A percentile compares a stretch with the other conserved stretches of the same genome.
phyloP scores from a whole-genome alignment of 2,888 invertebrate species.

The Megalurothrips usitatus region DNA sequence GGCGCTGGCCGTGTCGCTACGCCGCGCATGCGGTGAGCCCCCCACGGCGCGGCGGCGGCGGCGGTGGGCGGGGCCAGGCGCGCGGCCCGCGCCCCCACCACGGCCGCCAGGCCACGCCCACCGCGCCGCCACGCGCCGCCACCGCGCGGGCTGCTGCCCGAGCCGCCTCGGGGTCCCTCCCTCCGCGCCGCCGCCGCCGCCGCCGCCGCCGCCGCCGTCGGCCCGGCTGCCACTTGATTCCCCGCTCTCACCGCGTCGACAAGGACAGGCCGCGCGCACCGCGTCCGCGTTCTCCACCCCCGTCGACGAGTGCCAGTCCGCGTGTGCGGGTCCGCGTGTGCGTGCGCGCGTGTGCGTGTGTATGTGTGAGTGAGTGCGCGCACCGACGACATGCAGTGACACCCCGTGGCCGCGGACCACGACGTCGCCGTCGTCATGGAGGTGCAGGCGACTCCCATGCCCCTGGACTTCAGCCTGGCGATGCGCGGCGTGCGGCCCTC shows the following conservation, averaged over 20 bases:
- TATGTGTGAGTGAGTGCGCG: background rate
- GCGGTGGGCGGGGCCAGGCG: conserved; percentile 41
- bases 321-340: too few species aligned
- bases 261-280: too few species aligned
- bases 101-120: conserved; percentile 22
- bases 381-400: too few species aligned
- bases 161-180: background rate
- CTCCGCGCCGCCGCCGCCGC: background rate
- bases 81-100: conserved; percentile 39
- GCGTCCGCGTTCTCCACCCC: too few species aligned
- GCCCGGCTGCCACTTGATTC: background rate
- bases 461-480: conserved; percentile 35
- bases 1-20: background rate
- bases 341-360: background rate
- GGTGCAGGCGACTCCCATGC: conserved; percentile 32
- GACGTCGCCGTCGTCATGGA: conserved; percentile 18
- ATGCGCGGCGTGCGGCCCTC: conserved; percentile 33
- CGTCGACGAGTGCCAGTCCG: too few species aligned
- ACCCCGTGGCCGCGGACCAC: background rate
- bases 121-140: background rate
- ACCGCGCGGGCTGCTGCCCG: background rate
- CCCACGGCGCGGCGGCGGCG: conserved; percentile 32
- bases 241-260: too few species aligned
- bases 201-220: background rate
- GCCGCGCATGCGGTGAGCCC: background rate